Evolutionary conservation across 2,113 vertebrate species (phyloP), one percentile per base, ranked within the genome.

Genomic region (Daboia siamensis): DNA sequence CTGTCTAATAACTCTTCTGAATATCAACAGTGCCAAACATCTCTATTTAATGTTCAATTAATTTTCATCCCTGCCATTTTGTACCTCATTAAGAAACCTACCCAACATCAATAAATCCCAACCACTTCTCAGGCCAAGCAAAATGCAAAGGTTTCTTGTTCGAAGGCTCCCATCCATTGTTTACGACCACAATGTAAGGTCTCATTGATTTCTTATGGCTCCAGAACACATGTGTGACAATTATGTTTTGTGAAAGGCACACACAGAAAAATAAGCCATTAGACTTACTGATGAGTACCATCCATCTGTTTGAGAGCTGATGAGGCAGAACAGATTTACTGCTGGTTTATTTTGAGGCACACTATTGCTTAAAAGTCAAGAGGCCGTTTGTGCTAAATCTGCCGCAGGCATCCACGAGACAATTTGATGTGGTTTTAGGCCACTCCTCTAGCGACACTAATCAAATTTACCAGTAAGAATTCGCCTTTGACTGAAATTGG

Each of bases 231-330:
- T 46, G 56, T 88, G 12, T 74, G 89, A 90, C 90, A 90, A 91
- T 94, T 90, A 29, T 74, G 95, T 92, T 91, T 91, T 95, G 93
- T 94, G 96, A 95, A 88, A 92, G 5, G 0, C 3, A 90, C 0
- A 13, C 29, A 59, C 0, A 87, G 51, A 46, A 94, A 93, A 87
- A 94, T 90, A 95, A 95, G 88, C 96, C 91, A 87, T 93, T 26
- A 46, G 93, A 93, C 92, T 13, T 92, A 87, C 90, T 96, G 94
- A 93, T 61, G 93, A 93, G 59, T 88, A 92, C 94, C 95, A 94
- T 90, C 94, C 93, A 96, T 97, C 95, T 97, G 96, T 95, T 96
- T 94, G 94, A 94, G 95, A 96, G 94, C 59, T 92, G 12, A 93
- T 90, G 95, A 94, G 93, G 93, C 94, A 94, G 96, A 95, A 92